Base-by-base conservation (phyloP, 2,888 invertebrate species). In the Heterodera filipjevi region DNA sequence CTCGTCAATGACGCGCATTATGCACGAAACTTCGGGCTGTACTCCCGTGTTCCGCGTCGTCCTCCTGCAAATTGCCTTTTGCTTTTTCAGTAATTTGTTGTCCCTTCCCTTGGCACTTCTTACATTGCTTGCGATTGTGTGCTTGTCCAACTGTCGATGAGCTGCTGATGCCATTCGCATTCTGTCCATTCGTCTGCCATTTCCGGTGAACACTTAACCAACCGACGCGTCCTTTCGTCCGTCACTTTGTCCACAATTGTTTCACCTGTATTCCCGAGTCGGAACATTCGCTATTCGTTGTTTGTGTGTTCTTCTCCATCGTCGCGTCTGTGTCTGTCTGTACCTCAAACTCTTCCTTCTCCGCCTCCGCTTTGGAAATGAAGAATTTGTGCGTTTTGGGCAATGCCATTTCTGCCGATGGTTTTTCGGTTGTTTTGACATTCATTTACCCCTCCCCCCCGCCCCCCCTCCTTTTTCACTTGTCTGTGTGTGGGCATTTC, bases 21-120 rank as follows among this genome's bases (percentile, higher is more conserved):
- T 84, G 30, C 81, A 84, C 0, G 86, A 86, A 8, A 86, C 86
- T 81, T 86, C 86, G 3, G 86, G 86, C 77, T 86, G 86, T 30
- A 85, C 83, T 49, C 85, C 86, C 32, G 84, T 84, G 59, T 71
- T 81, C 27, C 68, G 39, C 6, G 39, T 74, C 22, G 32, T 76
- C 35, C 14, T 53, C 30, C 78, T 78, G 70, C 74, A 71, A 33
- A 33, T 32, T 16, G 32, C 27, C 27, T 53, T 53, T 6, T 3
- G 19, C 16, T 22, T 16, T 35, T 16, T 35, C 46, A 19, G 49
- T 12, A 44, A n/a, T n/a, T n/a, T n/a, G n/a, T n/a, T n/a, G n/a
- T n/a, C n/a, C 35, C n/a, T 0, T 49, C 30, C 30, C 27, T 22
- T 16, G 33, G n/a, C 3, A 16, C 44, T 35, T 59, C 66, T 30